Base-by-base conservation (phyloP, 92 coral and sea anemone species). In the Siderastrea radians region DNA sequence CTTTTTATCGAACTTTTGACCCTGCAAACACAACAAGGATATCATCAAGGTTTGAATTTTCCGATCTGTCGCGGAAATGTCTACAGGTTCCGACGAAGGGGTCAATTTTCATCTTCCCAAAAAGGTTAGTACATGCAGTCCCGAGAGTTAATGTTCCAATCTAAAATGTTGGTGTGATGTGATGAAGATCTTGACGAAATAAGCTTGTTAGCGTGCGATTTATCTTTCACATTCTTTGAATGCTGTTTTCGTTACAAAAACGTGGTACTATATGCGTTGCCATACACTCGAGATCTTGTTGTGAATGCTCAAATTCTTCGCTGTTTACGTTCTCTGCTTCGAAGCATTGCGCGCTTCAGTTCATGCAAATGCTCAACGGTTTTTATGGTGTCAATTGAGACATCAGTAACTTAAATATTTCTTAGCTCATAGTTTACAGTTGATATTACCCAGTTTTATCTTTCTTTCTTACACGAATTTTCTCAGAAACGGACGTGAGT, bases 71-170 rank as follows among this genome's bases (percentile, higher is more conserved):
- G 19, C 1, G 82, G 81, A 71, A 76, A 91, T 91, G 94, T 44
- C 86, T 26, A 75, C 49, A 16, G 60, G 54, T 52, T 87, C 94
- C 13, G 82, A 78, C 4, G 77, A 83, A 13, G 91, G 19, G 44
- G 89, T 91, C 47, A 87, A 91, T 71, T 82, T 87, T 16, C 94
- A 91, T 74, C 84, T 88, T 67, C 94, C 94, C 12, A 91, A 87
- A 73, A 87, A 91, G 94, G 94, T 91, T 75, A 69, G 86, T 80
- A 26, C 38, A n/a, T n/a, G n/a, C n/a, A 26, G 38, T 26, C 38
- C 0, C 38, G 38, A 26, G 38, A 71, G 58, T 16, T 63, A 7
- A 13, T 74, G 84, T 63, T 63, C 48, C 84, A 63, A 17, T 17
- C 64, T 51, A 14, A 47, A 9, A 14, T 43, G 72, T 17, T 49